These are phyloP conservation scores for Notospermus geniculatus DNA, from an alignment of 1,140 invertebrate genomes.

Conservation along the genomic window DNA sequence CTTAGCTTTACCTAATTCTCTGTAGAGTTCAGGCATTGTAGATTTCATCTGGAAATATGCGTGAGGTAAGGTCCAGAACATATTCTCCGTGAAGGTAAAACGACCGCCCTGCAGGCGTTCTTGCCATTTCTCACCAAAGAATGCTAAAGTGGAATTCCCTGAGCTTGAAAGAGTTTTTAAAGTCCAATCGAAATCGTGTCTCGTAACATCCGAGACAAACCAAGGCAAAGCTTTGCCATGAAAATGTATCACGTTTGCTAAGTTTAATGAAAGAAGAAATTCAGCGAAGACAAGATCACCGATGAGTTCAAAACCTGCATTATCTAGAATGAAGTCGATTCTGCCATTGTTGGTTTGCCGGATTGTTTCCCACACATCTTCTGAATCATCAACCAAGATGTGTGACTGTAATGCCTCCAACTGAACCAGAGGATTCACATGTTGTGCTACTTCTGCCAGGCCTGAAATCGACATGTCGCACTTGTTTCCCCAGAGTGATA, in stretches of 20 bases:
- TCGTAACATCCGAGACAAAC: constrained; percentile 91
- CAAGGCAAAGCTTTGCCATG: constrained; percentile 90
- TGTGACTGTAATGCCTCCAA: constrained; percentile 66
- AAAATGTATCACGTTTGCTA: constrained; percentile 74
- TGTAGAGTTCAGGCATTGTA: constrained; percentile 69
- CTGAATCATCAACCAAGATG: constrained; percentile 64
- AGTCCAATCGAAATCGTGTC: constrained; percentile 74
- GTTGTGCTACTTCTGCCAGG: constrained; percentile 64
- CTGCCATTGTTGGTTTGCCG: constrained; percentile 32
- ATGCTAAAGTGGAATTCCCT: constrained; percentile 39
- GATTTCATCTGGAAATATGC: constrained; percentile 76
- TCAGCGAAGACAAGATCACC: constrained; percentile 85
- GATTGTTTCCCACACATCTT: constrained; percentile 61
- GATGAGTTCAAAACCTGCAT: constrained; percentile 90
- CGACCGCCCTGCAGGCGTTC: constrained; percentile 37
- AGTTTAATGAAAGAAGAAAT: constrained; percentile 67
- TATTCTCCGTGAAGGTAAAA: constrained; percentile 60
- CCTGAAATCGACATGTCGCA: constrained; percentile 85
- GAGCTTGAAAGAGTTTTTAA: constrained; percentile 45
- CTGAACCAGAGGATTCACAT: constrained; percentile 63
- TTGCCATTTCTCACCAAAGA: constrained; percentile 46
- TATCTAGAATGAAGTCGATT: constrained; percentile 85
- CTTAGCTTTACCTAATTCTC: constrained; percentile 66
- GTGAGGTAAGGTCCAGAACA: constrained; percentile 86
- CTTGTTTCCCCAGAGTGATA: constrained; percentile 68